Evolutionary conservation across 2,113 vertebrate genomes (phyloP).

Genomic region (Phylloscopus trochiloides): DNA sequence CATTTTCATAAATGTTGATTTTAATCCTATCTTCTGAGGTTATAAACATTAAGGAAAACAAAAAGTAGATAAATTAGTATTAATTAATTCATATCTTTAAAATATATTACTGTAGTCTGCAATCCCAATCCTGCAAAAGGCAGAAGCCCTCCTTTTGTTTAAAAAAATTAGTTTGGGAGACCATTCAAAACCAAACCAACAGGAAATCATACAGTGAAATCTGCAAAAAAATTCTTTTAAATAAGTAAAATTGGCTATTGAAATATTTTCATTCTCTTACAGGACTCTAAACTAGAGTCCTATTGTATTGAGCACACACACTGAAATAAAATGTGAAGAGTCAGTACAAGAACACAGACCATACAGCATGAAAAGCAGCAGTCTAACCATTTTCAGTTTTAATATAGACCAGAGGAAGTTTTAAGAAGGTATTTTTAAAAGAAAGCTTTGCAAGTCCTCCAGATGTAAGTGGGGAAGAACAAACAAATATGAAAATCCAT

Average conservation of each 20-base stretch:
- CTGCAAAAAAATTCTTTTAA: neutral
- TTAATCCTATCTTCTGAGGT: neutral
- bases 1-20: neutral
- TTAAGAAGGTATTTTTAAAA: neutral
- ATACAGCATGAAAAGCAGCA: neutral
- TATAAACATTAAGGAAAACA: neutral
- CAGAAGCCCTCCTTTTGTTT: neutral
- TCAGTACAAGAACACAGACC: neutral
- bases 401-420: neutral
- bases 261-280: neutral
- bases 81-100: neutral
- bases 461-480: accelerated
- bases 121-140: neutral
- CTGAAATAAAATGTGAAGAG: neutral
- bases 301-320: neutral
- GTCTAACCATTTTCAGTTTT: neutral
- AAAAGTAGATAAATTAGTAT: neutral
- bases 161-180: neutral
- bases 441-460: neutral
- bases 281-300: neutral
- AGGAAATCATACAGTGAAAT: neutral
- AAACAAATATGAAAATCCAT: neutral
- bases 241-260: neutral
- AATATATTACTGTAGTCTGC: neutral
- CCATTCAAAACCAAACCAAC: neutral